A percentile compares a stretch with the other conserved stretches of the same genome.
phyloP scores from a whole-genome alignment of 1,140 invertebrate genomes.

The Drosophila suzukii region DNA sequence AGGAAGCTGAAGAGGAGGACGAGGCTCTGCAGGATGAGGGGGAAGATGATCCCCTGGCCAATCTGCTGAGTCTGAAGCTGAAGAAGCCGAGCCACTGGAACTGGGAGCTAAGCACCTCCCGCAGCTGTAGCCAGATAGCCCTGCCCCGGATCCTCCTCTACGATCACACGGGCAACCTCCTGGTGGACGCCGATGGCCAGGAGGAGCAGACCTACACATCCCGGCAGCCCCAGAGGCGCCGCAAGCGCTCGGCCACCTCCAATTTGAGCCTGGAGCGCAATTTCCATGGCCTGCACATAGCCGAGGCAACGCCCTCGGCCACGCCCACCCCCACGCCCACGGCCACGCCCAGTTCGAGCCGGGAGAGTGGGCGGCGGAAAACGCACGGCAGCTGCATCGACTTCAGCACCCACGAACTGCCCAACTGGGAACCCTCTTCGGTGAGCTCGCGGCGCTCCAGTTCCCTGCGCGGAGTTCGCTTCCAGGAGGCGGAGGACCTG shows the following conservation, averaged over 20 bases:
- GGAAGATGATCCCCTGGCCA: constrained; percentile 57
- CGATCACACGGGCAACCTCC: constrained; percentile 84
- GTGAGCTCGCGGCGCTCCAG: constrained; percentile 57
- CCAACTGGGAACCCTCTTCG: constrained; percentile 58
- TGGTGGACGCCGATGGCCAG: constrained; percentile 80
- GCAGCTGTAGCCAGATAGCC: constrained; percentile 85
- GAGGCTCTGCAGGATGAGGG: constrained; percentile 16
- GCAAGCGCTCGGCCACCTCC: constrained; percentile 62
- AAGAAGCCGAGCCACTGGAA: constrained; percentile 85
- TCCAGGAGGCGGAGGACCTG: constrained; percentile 22
- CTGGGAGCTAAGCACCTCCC: constrained; percentile 86
- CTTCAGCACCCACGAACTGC: constrained; percentile 74
- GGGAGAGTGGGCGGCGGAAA: constrained; percentile 18
- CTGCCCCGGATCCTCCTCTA: constrained; percentile 85
- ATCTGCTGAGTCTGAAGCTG: constrained; percentile 84
- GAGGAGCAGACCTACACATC: constrained; percentile 57
- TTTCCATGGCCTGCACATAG: constrained; percentile 68
- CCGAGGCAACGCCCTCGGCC: constrained; percentile 56
- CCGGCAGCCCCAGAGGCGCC: constrained; percentile 12
- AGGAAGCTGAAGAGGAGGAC: constrained; percentile 5
- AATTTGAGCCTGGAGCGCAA: constrained; percentile 56
- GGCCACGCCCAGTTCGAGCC: constrained; percentile 31
- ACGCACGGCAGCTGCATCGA: constrained; percentile 67
- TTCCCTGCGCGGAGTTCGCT: constrained; percentile 70
- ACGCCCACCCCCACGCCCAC: constrained; percentile 50